A percentile compares a stretch with the other conserved stretches of the same genome.
Evolutionary conservation across 2,888 invertebrate species (phyloP).

Genomic region (Maniola hyperantus): DNA sequence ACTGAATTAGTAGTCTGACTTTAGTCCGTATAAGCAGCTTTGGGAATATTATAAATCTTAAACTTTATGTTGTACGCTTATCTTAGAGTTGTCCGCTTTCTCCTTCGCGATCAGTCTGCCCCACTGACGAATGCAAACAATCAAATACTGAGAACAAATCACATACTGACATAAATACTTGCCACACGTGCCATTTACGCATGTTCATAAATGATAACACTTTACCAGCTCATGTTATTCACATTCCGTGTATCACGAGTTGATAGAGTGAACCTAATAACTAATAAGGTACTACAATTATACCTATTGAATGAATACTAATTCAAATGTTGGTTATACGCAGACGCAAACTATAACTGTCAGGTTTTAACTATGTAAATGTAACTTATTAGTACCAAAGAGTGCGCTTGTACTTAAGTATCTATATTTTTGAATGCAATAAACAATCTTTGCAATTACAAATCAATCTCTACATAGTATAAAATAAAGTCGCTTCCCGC

Average conservation of each 20-base stretch:
- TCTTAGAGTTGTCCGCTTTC: conserved; percentile 4
- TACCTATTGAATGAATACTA: conserved; percentile 10
- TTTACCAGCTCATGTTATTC: conserved; percentile 1
- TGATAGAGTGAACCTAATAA: conserved; percentile 13
- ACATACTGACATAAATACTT: conserved; percentile 4
- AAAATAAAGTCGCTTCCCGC: no score
- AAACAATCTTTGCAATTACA: no score
- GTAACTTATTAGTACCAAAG: no score
- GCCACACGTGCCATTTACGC: conserved; percentile 16
- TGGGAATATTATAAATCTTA: background rate
- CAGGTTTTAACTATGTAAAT: no score
- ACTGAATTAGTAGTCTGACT: background rate
- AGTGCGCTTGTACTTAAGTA: no score
- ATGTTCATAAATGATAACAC: conserved; percentile 10
- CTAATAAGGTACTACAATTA: conserved; percentile 12
- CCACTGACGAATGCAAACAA: conserved; percentile 8
- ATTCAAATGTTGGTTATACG: background rate
- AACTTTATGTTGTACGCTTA: background rate
- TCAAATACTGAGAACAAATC: background rate
- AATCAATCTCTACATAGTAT: no score
- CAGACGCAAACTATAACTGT: background rate
- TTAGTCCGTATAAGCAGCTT: background rate
- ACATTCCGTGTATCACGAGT: conserved; percentile 20
- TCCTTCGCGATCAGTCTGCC: background rate
- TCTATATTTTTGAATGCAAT: no score